Percentiles rank a stretch among this genome's conserved stretches.
These are phyloP conservation scores for Hydrozoanthus gracilis DNA, from an alignment of 92 coral and sea anemone species.

Conservation along the genomic window DNA sequence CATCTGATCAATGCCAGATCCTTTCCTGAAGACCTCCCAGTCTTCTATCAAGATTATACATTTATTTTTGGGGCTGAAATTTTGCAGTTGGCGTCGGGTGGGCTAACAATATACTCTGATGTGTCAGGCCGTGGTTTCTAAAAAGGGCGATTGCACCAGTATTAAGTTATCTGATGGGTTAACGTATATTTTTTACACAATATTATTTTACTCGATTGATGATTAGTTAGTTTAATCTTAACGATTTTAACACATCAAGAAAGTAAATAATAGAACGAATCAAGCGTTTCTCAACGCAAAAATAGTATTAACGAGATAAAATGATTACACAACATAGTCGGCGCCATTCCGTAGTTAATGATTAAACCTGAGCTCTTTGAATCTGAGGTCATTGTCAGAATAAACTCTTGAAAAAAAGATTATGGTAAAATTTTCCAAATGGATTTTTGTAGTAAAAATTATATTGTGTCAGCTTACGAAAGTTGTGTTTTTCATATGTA, in stretches of 20 bases:
- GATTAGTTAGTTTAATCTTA: not conserved
- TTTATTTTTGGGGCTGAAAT: constrained; percentile 52
- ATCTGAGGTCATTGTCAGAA: not conserved
- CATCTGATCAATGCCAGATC: constrained; percentile 65
- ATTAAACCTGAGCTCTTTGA: not conserved
- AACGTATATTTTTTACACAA: constrained; percentile 1
- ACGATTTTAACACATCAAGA: not conserved
- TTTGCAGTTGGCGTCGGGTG: not conserved
- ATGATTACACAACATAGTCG: not conserved
- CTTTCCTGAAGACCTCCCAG: constrained; percentile 72
- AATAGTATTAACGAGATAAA: not conserved
- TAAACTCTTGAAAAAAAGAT: too few species aligned
- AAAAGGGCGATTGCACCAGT: constrained; percentile 73
- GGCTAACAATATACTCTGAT: constrained; percentile 49
- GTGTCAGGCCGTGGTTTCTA: constrained; percentile 69
- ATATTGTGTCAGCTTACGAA: too few species aligned
- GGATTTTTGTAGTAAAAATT: too few species aligned
- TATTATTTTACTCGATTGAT: not conserved
- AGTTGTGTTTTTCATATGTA: too few species aligned
- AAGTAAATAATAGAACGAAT: not conserved
- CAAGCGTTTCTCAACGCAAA: not conserved
- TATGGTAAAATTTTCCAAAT: too few species aligned
- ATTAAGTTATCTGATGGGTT: constrained; percentile 63
- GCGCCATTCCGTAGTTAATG: not conserved
- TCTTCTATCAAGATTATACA: constrained; percentile 55